Percentiles rank a stretch among this genome's conserved stretches.
phyloP scores from a whole-genome alignment of 2,113 vertebrate species.

The Euleptes europaea region DNA sequence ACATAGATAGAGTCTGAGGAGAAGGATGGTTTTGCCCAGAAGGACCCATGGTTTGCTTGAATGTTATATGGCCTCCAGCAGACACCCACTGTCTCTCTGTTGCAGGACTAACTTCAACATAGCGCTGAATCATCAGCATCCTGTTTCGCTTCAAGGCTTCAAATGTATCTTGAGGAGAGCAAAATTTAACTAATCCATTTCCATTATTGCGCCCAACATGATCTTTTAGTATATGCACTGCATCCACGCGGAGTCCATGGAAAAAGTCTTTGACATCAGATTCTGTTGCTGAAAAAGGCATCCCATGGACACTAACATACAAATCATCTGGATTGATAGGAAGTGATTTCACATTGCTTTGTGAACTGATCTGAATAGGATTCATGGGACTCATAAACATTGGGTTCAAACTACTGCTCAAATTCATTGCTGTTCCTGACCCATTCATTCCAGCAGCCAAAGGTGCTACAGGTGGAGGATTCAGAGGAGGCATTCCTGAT shows the following conservation, averaged over 20 bases:
- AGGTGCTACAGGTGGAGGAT: constrained; percentile 90
- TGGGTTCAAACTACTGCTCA: constrained; percentile 86
- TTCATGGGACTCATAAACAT: constrained; percentile 91
- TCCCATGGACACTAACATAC: constrained; percentile 91
- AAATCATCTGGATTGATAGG: constrained; percentile 89
- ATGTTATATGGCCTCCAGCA: constrained; percentile 77
- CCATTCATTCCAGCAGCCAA: constrained; percentile 86
- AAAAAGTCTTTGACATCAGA: constrained; percentile 94
- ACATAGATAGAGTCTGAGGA: constrained; percentile 74
- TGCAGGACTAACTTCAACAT: constrained; percentile 91
- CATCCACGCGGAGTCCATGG: constrained; percentile 90
- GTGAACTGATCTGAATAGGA: constrained; percentile 87
- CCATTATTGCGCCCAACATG: constrained; percentile 89
- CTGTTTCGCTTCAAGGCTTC: constrained; percentile 93
- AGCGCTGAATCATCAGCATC: constrained; percentile 95
- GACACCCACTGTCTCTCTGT: constrained; percentile 95
- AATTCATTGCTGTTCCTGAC: constrained; percentile 84
- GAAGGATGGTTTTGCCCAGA: constrained; percentile 80
- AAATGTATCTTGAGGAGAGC: constrained; percentile 93
- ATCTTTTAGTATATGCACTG: constrained; percentile 88
- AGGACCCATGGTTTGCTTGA: constrained; percentile 65
- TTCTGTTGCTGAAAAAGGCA: constrained; percentile 91
- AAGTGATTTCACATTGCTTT: constrained; percentile 88
- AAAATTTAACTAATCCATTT: constrained; percentile 94
- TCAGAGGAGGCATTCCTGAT: constrained; percentile 90